Conservation (phyloP, 2,113 vertebrate species). For the Dipodomys ordii region DNA sequence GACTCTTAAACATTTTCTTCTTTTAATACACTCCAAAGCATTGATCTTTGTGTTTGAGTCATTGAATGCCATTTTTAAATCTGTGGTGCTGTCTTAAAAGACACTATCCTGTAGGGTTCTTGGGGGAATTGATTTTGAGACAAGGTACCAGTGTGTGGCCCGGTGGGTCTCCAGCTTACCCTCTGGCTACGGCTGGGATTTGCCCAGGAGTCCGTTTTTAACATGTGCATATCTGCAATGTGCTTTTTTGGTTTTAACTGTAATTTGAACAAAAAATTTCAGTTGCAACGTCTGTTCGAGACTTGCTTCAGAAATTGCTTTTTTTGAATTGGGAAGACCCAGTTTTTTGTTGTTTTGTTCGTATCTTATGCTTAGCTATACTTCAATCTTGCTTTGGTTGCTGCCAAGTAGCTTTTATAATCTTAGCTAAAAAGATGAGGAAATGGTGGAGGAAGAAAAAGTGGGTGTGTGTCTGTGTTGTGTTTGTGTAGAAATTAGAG, state of each 20-base stretch:
- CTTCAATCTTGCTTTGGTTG: neutral
- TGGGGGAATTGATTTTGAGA: neutral
- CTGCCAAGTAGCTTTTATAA: neutral
- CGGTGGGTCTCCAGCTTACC: too few species aligned
- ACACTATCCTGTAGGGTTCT: neutral
- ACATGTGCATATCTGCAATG: neutral
- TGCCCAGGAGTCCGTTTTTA: neutral
- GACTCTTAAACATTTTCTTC: constrained; percentile 19
- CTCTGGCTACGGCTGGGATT: too few species aligned
- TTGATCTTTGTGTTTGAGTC: neutral
- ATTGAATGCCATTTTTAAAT: neutral
- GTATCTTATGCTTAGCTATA: neutral
- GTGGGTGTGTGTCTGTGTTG: neutral
- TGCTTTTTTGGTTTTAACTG: neutral
- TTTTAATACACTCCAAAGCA: neutral
- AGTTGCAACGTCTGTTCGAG: neutral
- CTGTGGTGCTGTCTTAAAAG: too few species aligned
- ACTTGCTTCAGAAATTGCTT: constrained; percentile 10
- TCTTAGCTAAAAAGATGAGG: neutral
- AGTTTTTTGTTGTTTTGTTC: neutral
- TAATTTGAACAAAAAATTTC: constrained; percentile 13
- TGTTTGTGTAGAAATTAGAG: neutral
- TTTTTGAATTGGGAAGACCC: neutral
- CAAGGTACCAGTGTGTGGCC: neutral
- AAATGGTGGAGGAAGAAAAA: neutral